Evolutionary conservation across 2,888 invertebrate genomes (phyloP).

Genomic region (Machimus rusticus): DNA sequence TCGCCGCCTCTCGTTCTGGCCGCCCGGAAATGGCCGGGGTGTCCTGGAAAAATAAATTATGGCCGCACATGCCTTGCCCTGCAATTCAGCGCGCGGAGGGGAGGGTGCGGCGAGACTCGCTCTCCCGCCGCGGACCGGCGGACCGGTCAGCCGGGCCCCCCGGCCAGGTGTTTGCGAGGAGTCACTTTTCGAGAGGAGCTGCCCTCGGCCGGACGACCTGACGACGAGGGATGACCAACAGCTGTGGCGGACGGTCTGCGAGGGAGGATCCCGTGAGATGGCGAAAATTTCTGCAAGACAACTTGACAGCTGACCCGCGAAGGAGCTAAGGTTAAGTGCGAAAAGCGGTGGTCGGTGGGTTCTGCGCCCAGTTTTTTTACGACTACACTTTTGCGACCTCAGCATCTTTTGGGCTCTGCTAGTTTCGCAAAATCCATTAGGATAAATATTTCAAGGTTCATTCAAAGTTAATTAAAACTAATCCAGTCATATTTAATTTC

Average conservation of each 20-base stretch:
- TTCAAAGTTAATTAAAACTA: too few relatives aligned
- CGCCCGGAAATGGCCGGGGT: background rate
- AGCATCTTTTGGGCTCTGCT: too few relatives aligned
- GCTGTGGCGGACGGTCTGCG: background rate
- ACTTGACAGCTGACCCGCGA: background rate
- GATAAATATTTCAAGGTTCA: too few relatives aligned
- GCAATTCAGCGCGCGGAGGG: background rate
- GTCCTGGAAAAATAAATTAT: slow-evolving; percentile 15
- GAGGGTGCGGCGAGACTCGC: background rate
- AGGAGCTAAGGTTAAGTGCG: background rate
- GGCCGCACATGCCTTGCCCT: background rate
- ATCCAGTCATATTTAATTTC: too few relatives aligned
- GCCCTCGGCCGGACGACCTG: background rate
- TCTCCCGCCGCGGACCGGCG: background rate
- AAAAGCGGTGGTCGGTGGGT: background rate
- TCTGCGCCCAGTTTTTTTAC: background rate
- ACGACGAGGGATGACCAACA: background rate
- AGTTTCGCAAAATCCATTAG: too few relatives aligned
- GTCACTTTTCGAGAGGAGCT: background rate
- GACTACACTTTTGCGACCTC: background rate
- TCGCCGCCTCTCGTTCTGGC: background rate
- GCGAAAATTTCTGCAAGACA: background rate
- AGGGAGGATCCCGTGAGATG: background rate
- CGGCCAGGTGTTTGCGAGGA: background rate
- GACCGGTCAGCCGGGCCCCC: background rate